Percentiles rank a stretch among this genome's conserved stretches.
These are phyloP conservation scores for Lagopus muta DNA, from an alignment of 2,113 vertebrate species.

Conservation along the genomic window DNA sequence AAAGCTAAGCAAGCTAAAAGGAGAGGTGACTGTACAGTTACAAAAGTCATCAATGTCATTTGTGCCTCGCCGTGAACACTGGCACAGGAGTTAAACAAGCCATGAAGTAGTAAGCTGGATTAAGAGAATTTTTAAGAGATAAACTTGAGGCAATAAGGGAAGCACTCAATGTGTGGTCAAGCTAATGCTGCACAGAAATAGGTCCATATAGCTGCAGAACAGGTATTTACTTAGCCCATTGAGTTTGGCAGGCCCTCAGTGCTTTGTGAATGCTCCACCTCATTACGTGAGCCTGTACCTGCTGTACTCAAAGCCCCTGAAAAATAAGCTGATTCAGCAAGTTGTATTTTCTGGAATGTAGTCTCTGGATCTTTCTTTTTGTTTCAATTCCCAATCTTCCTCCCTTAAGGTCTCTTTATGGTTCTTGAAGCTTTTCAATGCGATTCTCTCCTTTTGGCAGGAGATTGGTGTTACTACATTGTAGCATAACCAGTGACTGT, in stretches of 20 bases:
- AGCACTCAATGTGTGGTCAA: not conserved
- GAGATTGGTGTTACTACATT: not conserved
- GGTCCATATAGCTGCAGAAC: not conserved
- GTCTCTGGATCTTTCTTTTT: not conserved
- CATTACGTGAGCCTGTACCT: slow-evolving; percentile 3
- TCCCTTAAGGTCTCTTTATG: not conserved
- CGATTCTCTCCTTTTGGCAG: not conserved
- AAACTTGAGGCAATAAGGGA: not conserved
- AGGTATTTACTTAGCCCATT: slow-evolving; percentile 27
- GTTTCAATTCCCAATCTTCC: not conserved
- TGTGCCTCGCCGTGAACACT: not conserved
- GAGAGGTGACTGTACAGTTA: not conserved
- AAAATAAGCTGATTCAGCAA: not conserved
- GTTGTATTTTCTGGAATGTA: slow-evolving; percentile 1
- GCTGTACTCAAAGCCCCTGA: not conserved
- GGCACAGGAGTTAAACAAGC: not conserved
- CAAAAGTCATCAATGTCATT: not conserved
- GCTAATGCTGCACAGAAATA: not conserved
- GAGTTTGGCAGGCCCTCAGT: not conserved
- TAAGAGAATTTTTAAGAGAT: not conserved
- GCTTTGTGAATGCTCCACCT: not conserved
- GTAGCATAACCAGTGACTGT: not conserved
- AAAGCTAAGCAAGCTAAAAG: not conserved
- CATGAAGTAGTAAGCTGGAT: not conserved
- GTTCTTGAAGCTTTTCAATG: not conserved